phyloP scores from a whole-genome alignment of 2,113 vertebrate species.

The Tupaia chinensis region DNA sequence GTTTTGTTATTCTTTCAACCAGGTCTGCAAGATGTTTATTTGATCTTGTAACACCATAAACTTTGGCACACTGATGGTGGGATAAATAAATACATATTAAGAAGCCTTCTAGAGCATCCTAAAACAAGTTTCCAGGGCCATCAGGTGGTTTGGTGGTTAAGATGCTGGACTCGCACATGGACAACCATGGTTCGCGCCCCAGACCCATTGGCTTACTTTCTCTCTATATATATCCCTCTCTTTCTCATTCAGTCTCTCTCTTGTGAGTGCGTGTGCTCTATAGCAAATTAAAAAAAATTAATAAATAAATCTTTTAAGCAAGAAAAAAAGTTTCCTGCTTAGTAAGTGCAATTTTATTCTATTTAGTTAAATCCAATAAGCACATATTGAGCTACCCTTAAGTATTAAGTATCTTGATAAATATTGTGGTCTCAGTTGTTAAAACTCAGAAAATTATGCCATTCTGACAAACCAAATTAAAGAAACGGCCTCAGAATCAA shows the following conservation, averaged over 20 bases:
- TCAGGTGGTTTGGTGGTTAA: no score
- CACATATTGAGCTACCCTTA: background rate
- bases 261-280: no score
- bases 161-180: no score
- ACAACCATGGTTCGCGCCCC: no score
- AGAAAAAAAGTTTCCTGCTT: background rate
- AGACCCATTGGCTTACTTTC: no score
- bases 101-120: background rate
- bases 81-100: background rate
- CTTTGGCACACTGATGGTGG: background rate
- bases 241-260: no score
- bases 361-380: background rate
- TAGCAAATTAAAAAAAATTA: no score
- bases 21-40: background rate
- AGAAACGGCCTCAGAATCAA: no score
- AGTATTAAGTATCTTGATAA: background rate
- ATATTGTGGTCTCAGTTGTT: background rate
- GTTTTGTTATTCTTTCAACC: background rate
- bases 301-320: no score
- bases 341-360: background rate
- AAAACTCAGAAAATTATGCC: no score
- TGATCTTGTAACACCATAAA: background rate
- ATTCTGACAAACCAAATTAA: no score
- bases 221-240: no score
- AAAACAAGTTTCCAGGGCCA: background rate